Base-by-base conservation (phyloP, 2,888 invertebrate species). In the Apotomis capreana region DNA sequence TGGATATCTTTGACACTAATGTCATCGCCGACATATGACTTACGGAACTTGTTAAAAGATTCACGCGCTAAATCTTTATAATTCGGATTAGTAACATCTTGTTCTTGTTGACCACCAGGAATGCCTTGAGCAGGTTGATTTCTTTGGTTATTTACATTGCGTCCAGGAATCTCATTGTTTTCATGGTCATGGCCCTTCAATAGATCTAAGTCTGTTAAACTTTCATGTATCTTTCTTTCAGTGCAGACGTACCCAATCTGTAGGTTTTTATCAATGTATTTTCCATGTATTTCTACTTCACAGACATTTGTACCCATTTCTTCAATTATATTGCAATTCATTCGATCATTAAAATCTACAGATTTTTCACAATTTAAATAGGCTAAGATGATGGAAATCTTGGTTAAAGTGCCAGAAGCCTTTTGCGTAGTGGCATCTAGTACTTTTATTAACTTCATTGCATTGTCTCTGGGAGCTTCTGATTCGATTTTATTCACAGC, bases 401-500 rank as follows among this genome's bases (percentile, higher is more conserved):
- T 89, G 10, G 89, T 89, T n/a, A 89, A 74, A 54, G 76, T 82
- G 54, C 89, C 89, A 54, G 85, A 83, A 51, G 77, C 78, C 77
- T 76, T 80, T 75, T 84, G 84, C 12, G 84, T 88, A 60, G 78
- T 83, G 5, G 90, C 89, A 71, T 83, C 80, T 51, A 85, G 74
- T 62, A 91, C 81, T 78, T 86, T 83, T 69, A 82, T 78, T 51
- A 90, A 74, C 80, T 79, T 80, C 71, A 88, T 74, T 52, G 88
- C 88, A 71, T 87, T 82, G 15, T 74, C 40, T 70, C 76, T 77
- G 12, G 77, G 69, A 36, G 84, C 83, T 70, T 87, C 84, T 5
- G 75, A 74, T 81, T 91, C 91, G 26, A 91, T 87, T 83, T 88
- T 86, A 71, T 80, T 80, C 37, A 89, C 69, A 49, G 84, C 83